A percentile compares a stretch with the other conserved stretches of the same genome.
Conservation (phyloP, 2,113 vertebrate genomes). For the Chunga burmeisteri region DNA sequence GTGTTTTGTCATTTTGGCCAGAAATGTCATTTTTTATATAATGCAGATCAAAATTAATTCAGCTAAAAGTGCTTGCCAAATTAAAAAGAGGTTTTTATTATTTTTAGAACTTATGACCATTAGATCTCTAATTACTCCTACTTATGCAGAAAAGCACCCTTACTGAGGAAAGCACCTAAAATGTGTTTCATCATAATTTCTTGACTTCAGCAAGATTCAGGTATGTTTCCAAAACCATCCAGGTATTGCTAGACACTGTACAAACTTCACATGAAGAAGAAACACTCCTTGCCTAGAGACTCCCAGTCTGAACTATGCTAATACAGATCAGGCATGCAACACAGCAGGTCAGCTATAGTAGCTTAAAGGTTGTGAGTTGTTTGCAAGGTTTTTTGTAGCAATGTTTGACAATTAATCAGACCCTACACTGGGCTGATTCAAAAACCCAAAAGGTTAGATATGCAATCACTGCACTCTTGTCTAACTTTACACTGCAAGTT, state of each 20-base stretch:
- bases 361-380: neutral
- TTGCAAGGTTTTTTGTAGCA: neutral
- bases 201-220: neutral
- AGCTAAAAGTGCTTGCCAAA: neutral
- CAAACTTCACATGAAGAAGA: neutral
- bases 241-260: neutral
- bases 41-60: neutral
- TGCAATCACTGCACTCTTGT: neutral
- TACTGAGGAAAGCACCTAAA: neutral
- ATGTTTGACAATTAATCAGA: neutral
- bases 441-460: neutral
- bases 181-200: neutral
- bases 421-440: neutral
- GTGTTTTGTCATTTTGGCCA: neutral
- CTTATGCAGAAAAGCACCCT: neutral
- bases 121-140: neutral
- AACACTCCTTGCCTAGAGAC: neutral
- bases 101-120: neutral
- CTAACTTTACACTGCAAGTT: neutral
- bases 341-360: neutral
- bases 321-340: neutral
- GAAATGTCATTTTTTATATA: neutral
- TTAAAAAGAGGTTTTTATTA: neutral
- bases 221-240: neutral
- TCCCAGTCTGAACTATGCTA: neutral